Conservation (phyloP, 2,888 invertebrate species). For the Ophion ellenae region DNA sequence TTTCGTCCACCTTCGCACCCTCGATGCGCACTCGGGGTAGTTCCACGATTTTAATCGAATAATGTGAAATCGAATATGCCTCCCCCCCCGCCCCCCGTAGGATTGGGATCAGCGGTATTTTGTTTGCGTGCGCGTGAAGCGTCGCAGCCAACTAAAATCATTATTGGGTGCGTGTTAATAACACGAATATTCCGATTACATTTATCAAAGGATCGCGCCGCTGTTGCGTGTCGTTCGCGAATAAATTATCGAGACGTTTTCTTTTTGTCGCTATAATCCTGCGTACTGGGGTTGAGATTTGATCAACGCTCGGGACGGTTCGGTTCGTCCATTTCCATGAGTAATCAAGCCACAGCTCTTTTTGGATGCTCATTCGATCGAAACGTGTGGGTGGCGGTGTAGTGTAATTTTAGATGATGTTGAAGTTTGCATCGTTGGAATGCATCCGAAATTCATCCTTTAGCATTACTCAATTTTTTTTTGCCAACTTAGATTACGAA, state of each 20-base stretch:
- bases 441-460: too few species aligned
- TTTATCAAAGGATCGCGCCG: neutral
- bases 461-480: too few species aligned
- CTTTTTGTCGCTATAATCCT: neutral
- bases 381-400: too few species aligned
- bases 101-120: constrained; percentile 31
- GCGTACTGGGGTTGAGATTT: neutral
- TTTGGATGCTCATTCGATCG: too few species aligned
- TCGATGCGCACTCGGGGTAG: neutral
- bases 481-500: too few species aligned
- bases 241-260: neutral
- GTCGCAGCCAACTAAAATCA: constrained; percentile 14
- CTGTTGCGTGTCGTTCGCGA: neutral
- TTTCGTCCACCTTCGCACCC: neutral
- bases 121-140: constrained; percentile 25
- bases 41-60: constrained; percentile 53
- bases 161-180: constrained; percentile 4
- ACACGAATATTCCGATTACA: neutral
- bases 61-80: constrained; percentile 39
- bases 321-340: too few species aligned
- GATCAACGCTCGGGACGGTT: neutral
- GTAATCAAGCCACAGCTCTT: neutral
- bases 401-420: too few species aligned
- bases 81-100: neutral
- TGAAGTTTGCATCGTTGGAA: too few species aligned